phyloP scores from a whole-genome alignment of 1,140 invertebrate species.

The Dryas iulia region DNA sequence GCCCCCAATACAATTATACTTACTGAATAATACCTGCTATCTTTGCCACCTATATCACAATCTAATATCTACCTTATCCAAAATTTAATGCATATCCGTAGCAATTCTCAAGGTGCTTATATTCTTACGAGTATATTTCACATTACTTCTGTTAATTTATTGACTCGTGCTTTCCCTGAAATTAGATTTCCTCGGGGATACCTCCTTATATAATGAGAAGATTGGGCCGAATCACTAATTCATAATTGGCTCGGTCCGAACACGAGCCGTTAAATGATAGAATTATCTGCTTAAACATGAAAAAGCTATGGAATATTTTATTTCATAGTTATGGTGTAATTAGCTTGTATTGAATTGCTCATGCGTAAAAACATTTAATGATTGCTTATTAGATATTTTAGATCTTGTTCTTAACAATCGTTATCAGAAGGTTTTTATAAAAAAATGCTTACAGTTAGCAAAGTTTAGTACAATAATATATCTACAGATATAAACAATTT shows the following conservation, averaged over 20 bases:
- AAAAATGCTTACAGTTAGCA: no score
- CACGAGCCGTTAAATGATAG: constrained; percentile 5
- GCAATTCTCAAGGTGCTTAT: constrained; percentile 9
- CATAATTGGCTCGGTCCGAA: constrained; percentile 32
- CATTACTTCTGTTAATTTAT: constrained; percentile 32
- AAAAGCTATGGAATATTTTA: constrained; percentile 8
- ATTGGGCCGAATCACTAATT: constrained; percentile 32
- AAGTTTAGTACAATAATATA: no score
- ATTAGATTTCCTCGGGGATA: constrained; percentile 35
- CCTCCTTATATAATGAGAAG: constrained; percentile 29
- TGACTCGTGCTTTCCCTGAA: constrained; percentile 23
- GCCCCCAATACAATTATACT: no score
- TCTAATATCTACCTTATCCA: background rate
- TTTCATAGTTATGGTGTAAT: background rate
- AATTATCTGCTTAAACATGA: constrained; percentile 7
- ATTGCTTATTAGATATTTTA: no score
- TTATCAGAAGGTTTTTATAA: no score
- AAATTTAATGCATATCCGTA: constrained; percentile 4
- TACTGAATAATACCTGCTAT: no score
- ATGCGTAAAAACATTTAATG: no score
- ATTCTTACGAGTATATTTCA: constrained; percentile 31
- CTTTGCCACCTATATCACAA: background rate
- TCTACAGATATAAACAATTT: no score
- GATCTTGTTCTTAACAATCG: no score
- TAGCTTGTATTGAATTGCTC: no score